Base-by-base conservation (phyloP, 2,888 invertebrate genomes). In the Mesodorylaimus sp. region DNA sequence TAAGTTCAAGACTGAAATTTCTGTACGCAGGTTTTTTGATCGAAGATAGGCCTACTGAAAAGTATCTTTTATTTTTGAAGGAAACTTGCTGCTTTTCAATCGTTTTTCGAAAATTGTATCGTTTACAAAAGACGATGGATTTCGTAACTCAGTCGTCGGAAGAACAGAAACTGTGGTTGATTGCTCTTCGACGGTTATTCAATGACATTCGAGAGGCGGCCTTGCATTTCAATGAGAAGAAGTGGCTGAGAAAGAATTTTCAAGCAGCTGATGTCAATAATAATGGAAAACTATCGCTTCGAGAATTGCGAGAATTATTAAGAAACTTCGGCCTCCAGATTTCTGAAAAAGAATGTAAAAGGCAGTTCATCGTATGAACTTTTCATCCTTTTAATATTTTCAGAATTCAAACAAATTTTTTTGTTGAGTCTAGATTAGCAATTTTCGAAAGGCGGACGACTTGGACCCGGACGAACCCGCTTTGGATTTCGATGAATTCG, bases 401-500 rank as follows among this genome's bases (percentile, higher is more conserved):
- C 10, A 7, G 21, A 16, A 16, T 39, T n/a, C n/a, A n/a, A 19
- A 21, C 21, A 39, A 7, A 7, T 43, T n/a, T 43, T 43, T 43
- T 43, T 43, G 24, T 25, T 43, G 24, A n/a, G n/a, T n/a, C n/a
- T 21, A 43, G 44, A 21, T 26, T 10, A 27, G 26, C 19, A 26
- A 43, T 19, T 26, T 16, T 10, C 5, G 19, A 7, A 29, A 51
- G 24, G 19, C 24, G 7, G 5, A 7, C n/a, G 32, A 32, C 3
- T n/a, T 7, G 59, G 42, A 46, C 64, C 7, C 16, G 5, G 16
- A 62, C 3, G 65, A 69, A 50, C 66, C 70, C 52, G 68, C 65
- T 10, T 61, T 76, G 50, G 73, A 76, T 57, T 66, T 68, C 27
- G 69, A 74, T 13, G 76, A 76, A 60, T 77, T 76, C 62, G 68